Evolutionary conservation across 2,113 vertebrate species (phyloP), one percentile per base, ranked within the genome.

Genomic region (Notechis scutatus): DNA sequence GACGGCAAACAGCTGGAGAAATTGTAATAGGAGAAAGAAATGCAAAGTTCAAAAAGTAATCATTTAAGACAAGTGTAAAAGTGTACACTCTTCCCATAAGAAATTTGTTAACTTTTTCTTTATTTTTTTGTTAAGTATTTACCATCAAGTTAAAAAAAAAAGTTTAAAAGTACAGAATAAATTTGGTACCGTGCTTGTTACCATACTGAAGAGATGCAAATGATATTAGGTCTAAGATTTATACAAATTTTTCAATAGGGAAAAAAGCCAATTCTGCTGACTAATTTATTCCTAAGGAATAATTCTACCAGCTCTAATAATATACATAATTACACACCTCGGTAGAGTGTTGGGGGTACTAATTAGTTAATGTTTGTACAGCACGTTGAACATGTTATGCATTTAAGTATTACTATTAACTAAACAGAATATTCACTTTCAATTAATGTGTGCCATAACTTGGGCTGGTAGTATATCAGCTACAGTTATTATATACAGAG

Each of bases 361-460:
- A 96, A 97, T 97, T 97, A 96, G 96, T 96, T 96, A 91, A 94
- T 97, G 96, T 96, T 96, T 97, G 94, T 94, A 96, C 96, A 96
- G 97, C 93, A 96, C 90, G 92, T 92, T 90, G 69, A 94, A 95
- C 94, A 86, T 90, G 95, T 92, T 93, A 95, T 90, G 85, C 92
- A 95, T 94, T 96, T 91, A 39, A 94, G 96, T 93, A 95, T 95
- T 95, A 93, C 95, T 96, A 96, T 96, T 96, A 96, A 92, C 94
- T 15, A 34, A 89, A 94, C 0, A 1, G 20, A 96, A 85, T 55
- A 14, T 85, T 95, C 39, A 85, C 86, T 89, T 94, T 93, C 64
- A 57, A 91, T 94, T 94, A 90, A 89, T 91, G 93, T 93, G 91
- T n/a, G 54, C 69, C 85, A 0, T n/a, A 96, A 95, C 94, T 95